Evolutionary conservation across 2,797 vertebrate species (phyloP).

Genomic region (Sciurus vulgaris): DNA sequence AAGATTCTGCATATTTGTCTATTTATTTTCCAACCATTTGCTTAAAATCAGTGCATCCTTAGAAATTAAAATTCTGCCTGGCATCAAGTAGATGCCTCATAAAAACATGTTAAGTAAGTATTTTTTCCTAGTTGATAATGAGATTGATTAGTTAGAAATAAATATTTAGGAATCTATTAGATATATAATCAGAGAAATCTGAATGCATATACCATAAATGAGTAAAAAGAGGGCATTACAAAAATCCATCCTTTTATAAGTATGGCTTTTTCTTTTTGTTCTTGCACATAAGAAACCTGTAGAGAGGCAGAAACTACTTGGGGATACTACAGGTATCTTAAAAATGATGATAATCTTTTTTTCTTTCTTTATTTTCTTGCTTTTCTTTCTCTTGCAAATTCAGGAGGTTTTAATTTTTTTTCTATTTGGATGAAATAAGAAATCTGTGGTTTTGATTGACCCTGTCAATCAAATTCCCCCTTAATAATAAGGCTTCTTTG

Average conservation of each 20-base stretch:
- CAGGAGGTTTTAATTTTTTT: conserved; percentile 8
- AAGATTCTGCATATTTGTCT: background rate
- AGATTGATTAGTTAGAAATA: background rate
- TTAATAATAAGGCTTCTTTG: background rate
- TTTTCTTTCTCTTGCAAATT: background rate
- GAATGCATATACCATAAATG: background rate
- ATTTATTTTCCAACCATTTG: background rate
- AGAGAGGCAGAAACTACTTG: background rate
- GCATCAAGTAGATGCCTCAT: background rate
- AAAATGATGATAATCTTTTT: background rate
- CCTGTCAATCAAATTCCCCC: background rate
- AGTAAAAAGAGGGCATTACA: background rate
- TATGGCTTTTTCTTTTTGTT: background rate
- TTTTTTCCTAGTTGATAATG: background rate
- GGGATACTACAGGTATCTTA: background rate
- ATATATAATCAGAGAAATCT: background rate
- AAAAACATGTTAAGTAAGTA: background rate
- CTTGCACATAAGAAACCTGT: background rate
- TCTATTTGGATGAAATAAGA: conserved; percentile 26
- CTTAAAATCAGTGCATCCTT: conserved; percentile 1
- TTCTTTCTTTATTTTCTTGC: background rate
- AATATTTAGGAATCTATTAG: background rate
- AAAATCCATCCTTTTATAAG: background rate
- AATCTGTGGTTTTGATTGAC: conserved; percentile 16
- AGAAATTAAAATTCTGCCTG: background rate